These are phyloP conservation scores for Hydra vulgaris DNA, from an alignment of 30 jellyfish, hydroid and myxozoan species.

Conservation along the genomic window DNA sequence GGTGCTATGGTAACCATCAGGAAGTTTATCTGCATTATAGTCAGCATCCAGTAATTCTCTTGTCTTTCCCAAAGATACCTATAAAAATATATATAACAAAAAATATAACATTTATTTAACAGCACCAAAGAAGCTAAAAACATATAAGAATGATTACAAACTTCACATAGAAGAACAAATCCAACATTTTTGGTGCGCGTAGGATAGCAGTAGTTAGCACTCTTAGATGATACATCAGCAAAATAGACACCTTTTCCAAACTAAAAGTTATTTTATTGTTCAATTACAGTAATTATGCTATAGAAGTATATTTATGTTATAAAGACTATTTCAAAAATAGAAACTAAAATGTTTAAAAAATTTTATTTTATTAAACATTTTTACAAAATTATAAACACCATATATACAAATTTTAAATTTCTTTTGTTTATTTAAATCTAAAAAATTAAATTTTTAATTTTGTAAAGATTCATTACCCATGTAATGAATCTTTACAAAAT, in stretches of 20 bases:
- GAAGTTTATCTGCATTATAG: conserved; percentile 72
- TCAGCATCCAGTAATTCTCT: conserved; percentile 83
- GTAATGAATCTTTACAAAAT: too few relatives aligned
- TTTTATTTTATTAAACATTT: too few relatives aligned
- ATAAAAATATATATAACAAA: not conserved
- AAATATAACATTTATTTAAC: not conserved
- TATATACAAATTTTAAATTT: too few relatives aligned
- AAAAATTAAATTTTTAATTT: too few relatives aligned
- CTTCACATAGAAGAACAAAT: conserved; percentile 70
- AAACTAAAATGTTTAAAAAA: too few relatives aligned
- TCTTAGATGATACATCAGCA: conserved; percentile 92
- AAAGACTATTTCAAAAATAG: too few relatives aligned
- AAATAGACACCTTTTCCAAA: conserved; percentile 94
- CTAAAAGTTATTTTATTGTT: conserved; percentile 43
- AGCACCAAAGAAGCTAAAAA: not conserved
- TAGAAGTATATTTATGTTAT: too few relatives aligned
- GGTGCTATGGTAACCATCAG: conserved; percentile 71
- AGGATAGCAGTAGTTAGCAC: conserved; percentile 93
- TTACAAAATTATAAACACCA: too few relatives aligned
- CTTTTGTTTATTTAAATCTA: too few relatives aligned
- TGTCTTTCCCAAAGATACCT: conserved; percentile 84
- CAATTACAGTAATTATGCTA: too few relatives aligned
- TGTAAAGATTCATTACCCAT: too few relatives aligned
- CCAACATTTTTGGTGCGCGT: conserved; percentile 64
- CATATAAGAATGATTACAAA: not conserved